Evolutionary conservation across 2,888 invertebrate species (phyloP), one percentile per base, ranked within the genome.

Genomic region (Ennomos fuscantarius): DNA sequence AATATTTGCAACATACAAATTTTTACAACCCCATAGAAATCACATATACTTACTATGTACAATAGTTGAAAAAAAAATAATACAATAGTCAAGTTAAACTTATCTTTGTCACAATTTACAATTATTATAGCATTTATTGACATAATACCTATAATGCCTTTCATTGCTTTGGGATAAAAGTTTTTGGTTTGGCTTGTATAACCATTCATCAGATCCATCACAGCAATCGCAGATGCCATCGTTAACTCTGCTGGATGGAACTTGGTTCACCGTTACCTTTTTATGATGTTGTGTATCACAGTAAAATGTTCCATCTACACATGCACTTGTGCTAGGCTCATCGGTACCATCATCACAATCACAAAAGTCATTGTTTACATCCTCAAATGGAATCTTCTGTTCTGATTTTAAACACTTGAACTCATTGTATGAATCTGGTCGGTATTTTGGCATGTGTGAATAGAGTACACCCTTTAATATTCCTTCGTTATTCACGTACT

Each of bases 211-310:
- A 43, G 96, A 96, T n/a, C 97, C 97, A 88, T 97, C 97, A 84
- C 97, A 97, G 76, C 98, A 98, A 84, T 98, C 98, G 92, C 99
- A 99, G 66, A 98, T 95, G 8, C 97, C 97, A 93, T 99, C 99
- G 86, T 98, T 98, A 0, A 99, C 96, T 78, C 96, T 93, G 63
- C 95, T 95, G 1, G 98, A 96, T 9, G 96, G 94, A 68, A 93
- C 82, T 63, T 66, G 69, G 40, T 84, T 81, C 50, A 72, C 92
- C 87, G 69, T 87, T 79, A 89, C 70, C 57, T 81, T 86, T 33
- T 73, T 80, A 13, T 72, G 73, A 50, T 71, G 73, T 93, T 97
- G 85, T 76, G 88, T 82, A 58, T 92, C 89, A 87, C 99, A 99
- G 79, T 96, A 96, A 87, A 98, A 99, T 39, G 93, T 90, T 2